phyloP scores from a whole-genome alignment of 2,113 vertebrate genomes.

The Sander lucioperca region DNA sequence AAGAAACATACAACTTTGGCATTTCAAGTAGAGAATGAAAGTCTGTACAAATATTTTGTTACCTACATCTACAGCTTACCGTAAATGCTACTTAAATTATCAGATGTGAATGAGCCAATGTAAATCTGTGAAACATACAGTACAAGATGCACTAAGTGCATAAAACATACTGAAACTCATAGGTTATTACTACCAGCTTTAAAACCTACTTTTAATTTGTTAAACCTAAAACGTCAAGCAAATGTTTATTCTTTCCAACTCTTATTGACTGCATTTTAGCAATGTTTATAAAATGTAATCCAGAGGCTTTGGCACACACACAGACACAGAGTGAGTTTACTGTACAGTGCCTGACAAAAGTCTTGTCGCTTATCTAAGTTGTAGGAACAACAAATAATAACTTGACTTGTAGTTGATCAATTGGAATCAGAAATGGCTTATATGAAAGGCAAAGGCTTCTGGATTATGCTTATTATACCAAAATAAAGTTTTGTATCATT shows the following conservation, averaged over 20 bases:
- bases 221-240: neutral
- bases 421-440: too few relatives aligned
- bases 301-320: neutral
- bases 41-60: neutral
- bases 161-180: neutral
- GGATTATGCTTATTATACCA: too few relatives aligned
- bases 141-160: neutral
- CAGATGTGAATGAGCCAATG: neutral
- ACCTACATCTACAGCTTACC: too few relatives aligned
- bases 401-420: too few relatives aligned
- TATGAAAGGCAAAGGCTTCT: too few relatives aligned
- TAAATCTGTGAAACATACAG: neutral
- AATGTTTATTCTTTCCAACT: neutral
- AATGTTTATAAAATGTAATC: constrained; percentile 6
- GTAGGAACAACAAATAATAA: too few relatives aligned
- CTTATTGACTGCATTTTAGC: constrained; percentile 4
- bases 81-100: neutral
- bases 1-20: neutral
- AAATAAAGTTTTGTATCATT: too few relatives aligned
- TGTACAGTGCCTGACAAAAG: too few relatives aligned
- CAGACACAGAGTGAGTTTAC: neutral
- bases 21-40: neutral
- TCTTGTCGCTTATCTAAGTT: too few relatives aligned
- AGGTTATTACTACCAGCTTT: neutral
- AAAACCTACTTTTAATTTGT: neutral